phyloP scores from a whole-genome alignment of 2,797 vertebrate species.

The Acanthornis magna region DNA sequence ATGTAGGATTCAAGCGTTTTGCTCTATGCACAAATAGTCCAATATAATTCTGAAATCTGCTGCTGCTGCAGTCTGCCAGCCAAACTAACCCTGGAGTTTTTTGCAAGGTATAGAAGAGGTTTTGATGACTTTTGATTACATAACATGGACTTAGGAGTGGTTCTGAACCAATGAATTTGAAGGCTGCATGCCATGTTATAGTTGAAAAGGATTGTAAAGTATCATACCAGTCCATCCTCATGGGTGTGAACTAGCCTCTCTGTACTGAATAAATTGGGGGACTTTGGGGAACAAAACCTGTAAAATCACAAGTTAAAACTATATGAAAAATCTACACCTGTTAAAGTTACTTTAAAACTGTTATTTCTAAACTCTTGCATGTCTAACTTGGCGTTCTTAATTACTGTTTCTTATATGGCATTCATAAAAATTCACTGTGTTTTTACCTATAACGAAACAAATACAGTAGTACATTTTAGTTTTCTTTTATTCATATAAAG shows the following conservation, averaged over 20 bases:
- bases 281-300: neutral
- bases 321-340: neutral
- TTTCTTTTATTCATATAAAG: neutral
- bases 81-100: neutral
- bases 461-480: neutral
- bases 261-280: neutral
- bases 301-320: neutral
- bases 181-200: neutral
- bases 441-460: neutral
- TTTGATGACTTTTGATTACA: neutral
- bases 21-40: accelerated
- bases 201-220: neutral
- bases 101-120: neutral
- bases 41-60: neutral
- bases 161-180: neutral
- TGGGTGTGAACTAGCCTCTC: neutral
- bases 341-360: neutral
- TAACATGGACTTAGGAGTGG: neutral
- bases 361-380: neutral
- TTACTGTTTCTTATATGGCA: neutral
- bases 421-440: neutral
- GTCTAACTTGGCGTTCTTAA: neutral
- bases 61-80: neutral
- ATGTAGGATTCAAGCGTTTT: neutral
- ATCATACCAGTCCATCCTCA: neutral